Evolutionary conservation across 2,888 invertebrate species (phyloP).

Genomic region (Strigamia crassipes): DNA sequence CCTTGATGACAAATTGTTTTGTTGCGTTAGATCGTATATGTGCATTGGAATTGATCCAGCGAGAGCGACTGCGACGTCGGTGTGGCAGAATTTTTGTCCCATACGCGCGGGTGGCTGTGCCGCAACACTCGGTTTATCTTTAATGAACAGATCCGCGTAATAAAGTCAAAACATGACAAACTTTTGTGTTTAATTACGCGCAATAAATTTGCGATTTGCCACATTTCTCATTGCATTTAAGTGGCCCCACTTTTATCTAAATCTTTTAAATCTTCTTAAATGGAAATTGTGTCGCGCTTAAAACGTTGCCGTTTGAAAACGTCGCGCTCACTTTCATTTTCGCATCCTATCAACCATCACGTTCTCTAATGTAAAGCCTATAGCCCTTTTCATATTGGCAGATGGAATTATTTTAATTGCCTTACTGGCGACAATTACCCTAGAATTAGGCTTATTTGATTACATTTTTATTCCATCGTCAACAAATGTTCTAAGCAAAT

Average conservation of each 20-base stretch:
- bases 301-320: neutral
- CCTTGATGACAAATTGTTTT: conserved; percentile 10
- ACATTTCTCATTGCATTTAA: conserved; percentile 10
- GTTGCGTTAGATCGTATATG: neutral
- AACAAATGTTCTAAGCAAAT: neutral
- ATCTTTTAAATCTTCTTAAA: conserved; percentile 10
- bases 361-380: neutral
- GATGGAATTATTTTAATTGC: conserved; percentile 10
- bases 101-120: neutral
- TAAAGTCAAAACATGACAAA: conserved; percentile 6
- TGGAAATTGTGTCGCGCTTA: neutral
- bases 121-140: neutral
- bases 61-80: neutral
- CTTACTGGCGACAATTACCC: neutral
- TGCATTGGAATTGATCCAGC: neutral
- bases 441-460: conserved; percentile 10
- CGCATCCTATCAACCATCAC: neutral
- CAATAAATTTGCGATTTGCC: conserved; percentile 3
- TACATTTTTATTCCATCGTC: neutral
- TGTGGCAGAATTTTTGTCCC: neutral
- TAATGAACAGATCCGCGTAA: neutral
- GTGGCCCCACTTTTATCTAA: neutral
- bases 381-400: neutral
- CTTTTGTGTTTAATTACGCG: conserved; percentile 4
- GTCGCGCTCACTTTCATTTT: neutral